Conservation (phyloP, 53 echinoderm and acorn worm species). For the Antedon mediterranea region DNA sequence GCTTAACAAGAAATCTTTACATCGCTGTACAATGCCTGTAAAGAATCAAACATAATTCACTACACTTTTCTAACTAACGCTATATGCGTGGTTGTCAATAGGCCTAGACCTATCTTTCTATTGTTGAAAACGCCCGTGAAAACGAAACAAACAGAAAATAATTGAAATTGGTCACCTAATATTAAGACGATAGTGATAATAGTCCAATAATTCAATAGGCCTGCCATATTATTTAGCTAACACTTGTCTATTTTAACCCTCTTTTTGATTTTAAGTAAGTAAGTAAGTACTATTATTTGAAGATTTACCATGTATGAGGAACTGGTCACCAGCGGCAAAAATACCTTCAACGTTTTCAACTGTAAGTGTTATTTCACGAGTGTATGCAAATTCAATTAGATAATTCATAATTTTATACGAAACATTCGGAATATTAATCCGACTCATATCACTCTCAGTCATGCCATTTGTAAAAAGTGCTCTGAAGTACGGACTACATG, state of each 20-base stretch:
- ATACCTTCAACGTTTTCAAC: slow-evolving; percentile 77
- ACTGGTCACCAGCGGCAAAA: slow-evolving; percentile 79
- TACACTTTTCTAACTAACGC: no score
- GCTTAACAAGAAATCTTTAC: slow-evolving; percentile 49
- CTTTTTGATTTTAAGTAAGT: no score
- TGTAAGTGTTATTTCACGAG: slow-evolving; percentile 55
- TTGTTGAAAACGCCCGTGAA: no score
- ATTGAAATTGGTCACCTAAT: no score
- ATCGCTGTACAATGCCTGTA: slow-evolving; percentile 64
- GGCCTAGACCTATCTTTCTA: no score
- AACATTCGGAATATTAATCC: slow-evolving; percentile 61
- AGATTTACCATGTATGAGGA: slow-evolving; percentile 67
- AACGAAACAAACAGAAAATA: no score
- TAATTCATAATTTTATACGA: slow-evolving; percentile 54
- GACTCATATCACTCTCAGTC: slow-evolving; percentile 62
- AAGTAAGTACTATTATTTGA: background rate
- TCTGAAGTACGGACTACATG: slow-evolving; percentile 88
- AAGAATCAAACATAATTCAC: no score
- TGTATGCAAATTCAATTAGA: slow-evolving; percentile 89
- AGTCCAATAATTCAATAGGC: background rate
- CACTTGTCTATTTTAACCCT: no score
- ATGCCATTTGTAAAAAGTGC: slow-evolving; percentile 97
- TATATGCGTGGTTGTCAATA: no score
- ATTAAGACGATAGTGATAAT: no score
- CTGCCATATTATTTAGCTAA: background rate